These are phyloP conservation scores for Gracilinanus agilis DNA, from an alignment of 2,113 vertebrate species.

Conservation along the genomic window DNA sequence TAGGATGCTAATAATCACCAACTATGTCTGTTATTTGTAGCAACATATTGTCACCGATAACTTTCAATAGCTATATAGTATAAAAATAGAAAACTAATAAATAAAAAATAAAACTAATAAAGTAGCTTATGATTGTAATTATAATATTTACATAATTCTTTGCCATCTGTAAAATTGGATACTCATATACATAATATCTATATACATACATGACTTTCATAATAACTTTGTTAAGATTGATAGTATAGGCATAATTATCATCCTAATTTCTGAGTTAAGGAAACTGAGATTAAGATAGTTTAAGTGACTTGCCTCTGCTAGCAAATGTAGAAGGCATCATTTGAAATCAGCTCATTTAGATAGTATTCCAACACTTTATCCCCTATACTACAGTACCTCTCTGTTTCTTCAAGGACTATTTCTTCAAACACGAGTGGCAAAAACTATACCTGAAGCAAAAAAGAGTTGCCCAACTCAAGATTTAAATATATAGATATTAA, in stretches of 20 bases:
- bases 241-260: conserved; percentile 4
- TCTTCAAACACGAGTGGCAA: neutral
- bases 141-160: conserved; percentile 53
- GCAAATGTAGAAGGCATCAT: neutral
- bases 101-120: neutral
- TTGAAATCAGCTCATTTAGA: neutral
- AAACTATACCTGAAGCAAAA: neutral
- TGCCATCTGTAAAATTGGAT: neutral
- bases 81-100: conserved; percentile 54
- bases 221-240: neutral
- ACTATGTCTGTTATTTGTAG: conserved; percentile 53
- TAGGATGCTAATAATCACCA: conserved; percentile 66
- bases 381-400: neutral
- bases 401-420: neutral
- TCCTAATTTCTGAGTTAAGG: neutral
- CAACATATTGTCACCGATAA: conserved; percentile 55
- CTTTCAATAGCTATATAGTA: conserved; percentile 63
- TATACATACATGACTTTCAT: neutral
- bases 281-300: neutral
- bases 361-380: conserved; percentile 3
- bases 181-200: neutral
- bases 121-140: conserved; percentile 66
- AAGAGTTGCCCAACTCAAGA: neutral
- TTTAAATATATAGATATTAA: neutral
- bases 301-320: neutral